Evolutionary conservation across 2,113 vertebrate genomes (phyloP).

Genomic region (Azemiops feae): DNA sequence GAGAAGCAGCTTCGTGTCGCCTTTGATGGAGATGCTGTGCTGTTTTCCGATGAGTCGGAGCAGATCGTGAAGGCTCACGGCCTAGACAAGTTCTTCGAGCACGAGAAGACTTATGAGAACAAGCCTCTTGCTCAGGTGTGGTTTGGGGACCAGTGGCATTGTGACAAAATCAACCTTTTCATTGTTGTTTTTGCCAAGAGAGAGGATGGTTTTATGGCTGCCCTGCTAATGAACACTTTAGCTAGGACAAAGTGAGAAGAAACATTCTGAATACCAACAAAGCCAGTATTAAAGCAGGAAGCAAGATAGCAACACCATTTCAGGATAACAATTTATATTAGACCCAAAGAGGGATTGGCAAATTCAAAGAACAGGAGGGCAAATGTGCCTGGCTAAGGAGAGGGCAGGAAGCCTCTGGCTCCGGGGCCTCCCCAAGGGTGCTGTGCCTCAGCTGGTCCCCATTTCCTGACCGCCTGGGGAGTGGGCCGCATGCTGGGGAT

Average conservation of each 20-base stretch:
- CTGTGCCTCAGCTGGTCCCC: not conserved
- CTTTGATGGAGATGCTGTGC: slow-evolving; percentile 91
- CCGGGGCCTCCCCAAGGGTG: not conserved
- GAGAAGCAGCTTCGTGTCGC: slow-evolving; percentile 91
- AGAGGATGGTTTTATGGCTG: not conserved
- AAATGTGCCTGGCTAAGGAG: not conserved
- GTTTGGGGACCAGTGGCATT: not conserved
- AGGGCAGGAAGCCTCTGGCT: not conserved
- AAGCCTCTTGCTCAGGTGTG: slow-evolving; percentile 90
- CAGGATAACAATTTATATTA: not conserved
- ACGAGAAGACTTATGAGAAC: slow-evolving; percentile 89
- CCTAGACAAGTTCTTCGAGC: slow-evolving; percentile 93
- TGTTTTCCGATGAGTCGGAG: slow-evolving; percentile 95
- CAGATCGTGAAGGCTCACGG: slow-evolving; percentile 91
- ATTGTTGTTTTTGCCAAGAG: not conserved
- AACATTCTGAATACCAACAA: not conserved
- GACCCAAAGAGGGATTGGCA: not conserved
- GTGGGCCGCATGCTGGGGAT: not conserved
- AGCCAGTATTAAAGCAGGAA: not conserved
- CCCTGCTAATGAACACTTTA: not conserved
- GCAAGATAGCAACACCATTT: not conserved
- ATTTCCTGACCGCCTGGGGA: not conserved
- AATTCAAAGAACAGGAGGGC: not conserved
- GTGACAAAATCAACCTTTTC: not conserved
- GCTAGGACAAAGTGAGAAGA: not conserved